These are phyloP conservation scores for Pheosia gnoma DNA, from an alignment of 2,888 invertebrate species.

Conservation along the genomic window DNA sequence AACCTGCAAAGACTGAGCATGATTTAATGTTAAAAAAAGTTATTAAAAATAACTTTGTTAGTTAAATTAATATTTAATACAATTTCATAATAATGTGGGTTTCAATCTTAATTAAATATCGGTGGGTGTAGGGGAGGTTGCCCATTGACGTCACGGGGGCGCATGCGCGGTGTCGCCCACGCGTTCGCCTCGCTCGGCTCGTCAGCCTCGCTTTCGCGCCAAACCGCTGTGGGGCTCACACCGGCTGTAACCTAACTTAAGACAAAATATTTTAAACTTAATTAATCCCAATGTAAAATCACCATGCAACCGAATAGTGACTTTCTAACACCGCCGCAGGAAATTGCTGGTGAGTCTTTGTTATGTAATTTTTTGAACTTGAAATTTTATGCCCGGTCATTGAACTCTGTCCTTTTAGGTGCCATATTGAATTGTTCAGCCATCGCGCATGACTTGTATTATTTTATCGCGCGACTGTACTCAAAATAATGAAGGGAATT, in stretches of 20 bases:
- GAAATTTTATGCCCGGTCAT: slow-evolving; percentile 43
- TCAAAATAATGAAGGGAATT: too few species aligned
- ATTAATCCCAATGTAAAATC: slow-evolving; percentile 26
- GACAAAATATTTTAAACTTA: slow-evolving; percentile 21
- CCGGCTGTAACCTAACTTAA: slow-evolving; percentile 67
- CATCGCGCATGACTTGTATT: background rate
- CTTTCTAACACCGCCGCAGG: slow-evolving; percentile 44
- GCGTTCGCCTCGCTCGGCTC: slow-evolving; percentile 44
- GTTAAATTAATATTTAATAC: too few species aligned
- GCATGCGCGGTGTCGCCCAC: slow-evolving; percentile 72
- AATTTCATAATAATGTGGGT: background rate
- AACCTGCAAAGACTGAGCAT: too few species aligned
- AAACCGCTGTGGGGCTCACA: slow-evolving; percentile 69
- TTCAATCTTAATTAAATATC: slow-evolving; percentile 23
- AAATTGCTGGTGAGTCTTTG: slow-evolving; percentile 63
- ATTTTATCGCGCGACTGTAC: slow-evolving; percentile 2
- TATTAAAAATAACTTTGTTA: too few species aligned
- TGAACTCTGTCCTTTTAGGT: slow-evolving; percentile 51
- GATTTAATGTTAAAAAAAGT: too few species aligned
- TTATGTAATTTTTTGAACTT: slow-evolving; percentile 39
- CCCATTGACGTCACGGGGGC: slow-evolving; percentile 69
- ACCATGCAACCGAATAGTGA: slow-evolving; percentile 61
- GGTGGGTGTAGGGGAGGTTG: slow-evolving; percentile 54
- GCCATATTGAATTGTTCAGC: slow-evolving; percentile 18
- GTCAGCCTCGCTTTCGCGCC: slow-evolving; percentile 70